Conservation (phyloP, 1,140 invertebrate species). For the Lepidurus packardi region DNA sequence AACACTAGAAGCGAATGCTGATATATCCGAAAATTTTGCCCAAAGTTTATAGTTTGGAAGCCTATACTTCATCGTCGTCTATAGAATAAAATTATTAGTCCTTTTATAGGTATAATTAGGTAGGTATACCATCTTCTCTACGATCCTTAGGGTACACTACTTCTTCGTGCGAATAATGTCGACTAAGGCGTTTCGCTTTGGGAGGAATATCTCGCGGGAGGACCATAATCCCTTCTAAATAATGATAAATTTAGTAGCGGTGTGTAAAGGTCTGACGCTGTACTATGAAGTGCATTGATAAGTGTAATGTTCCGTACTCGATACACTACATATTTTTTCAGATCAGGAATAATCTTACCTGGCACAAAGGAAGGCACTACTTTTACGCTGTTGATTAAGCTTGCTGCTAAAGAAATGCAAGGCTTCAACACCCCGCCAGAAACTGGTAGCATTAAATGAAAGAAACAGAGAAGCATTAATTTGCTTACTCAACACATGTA, state of each 20-base stretch:
- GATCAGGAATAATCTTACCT: neutral
- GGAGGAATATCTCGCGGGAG: constrained; percentile 35
- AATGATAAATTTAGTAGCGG: constrained; percentile 30
- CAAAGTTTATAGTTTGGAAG: too few species aligned
- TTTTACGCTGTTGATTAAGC: neutral
- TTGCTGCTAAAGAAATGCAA: neutral
- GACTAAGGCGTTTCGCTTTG: constrained; percentile 58
- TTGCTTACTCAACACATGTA: too few species aligned
- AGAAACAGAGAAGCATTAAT: neutral
- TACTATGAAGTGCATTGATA: neutral
- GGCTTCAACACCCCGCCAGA: neutral
- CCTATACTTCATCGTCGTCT: too few species aligned
- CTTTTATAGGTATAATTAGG: too few species aligned
- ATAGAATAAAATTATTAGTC: too few species aligned
- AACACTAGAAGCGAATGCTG: too few species aligned
- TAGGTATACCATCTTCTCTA: constrained; percentile 54
- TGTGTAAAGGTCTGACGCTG: neutral
- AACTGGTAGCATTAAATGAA: neutral
- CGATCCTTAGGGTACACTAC: constrained; percentile 65
- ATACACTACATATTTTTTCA: too few species aligned
- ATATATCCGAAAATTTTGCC: too few species aligned
- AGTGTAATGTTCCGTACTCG: neutral
- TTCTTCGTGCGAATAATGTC: constrained; percentile 76
- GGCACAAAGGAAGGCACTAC: neutral
- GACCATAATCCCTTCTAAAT: constrained; percentile 25